phyloP scores from a whole-genome alignment of 2,113 vertebrate genomes.

The Genyomyrus donnyi region DNA sequence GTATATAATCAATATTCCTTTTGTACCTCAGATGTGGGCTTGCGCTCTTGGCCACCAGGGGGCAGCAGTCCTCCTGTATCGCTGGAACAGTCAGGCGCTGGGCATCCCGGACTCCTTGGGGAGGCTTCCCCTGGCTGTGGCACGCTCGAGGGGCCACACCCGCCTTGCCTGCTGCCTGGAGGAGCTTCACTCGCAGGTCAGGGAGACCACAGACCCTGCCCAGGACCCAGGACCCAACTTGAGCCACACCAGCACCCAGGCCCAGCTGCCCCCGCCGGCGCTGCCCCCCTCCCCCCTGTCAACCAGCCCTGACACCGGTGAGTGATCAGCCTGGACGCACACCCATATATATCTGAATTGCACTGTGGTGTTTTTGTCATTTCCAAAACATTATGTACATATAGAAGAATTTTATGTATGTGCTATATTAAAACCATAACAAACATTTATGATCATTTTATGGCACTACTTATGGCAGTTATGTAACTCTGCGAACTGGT shows the following conservation, averaged over 20 bases:
- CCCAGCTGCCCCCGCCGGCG: slow-evolving; percentile 6
- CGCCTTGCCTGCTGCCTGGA: slow-evolving; percentile 71
- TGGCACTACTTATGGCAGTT: background rate
- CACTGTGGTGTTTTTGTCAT: background rate
- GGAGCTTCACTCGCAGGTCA: slow-evolving; percentile 65
- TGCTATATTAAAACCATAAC: background rate
- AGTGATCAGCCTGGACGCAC: background rate
- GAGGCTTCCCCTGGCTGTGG: slow-evolving; percentile 74
- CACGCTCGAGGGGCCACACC: slow-evolving; percentile 75
- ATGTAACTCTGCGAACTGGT: background rate
- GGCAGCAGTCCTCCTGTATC: slow-evolving; percentile 72
- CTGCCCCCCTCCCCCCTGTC: slow-evolving; percentile 60
- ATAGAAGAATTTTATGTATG: background rate
- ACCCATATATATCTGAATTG: background rate
- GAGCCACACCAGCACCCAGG: slow-evolving; percentile 21
- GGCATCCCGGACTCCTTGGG: slow-evolving; percentile 79
- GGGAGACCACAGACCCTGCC: slow-evolving; percentile 15
- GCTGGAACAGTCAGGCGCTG: slow-evolving; percentile 70
- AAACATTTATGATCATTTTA: background rate
- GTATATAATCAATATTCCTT: background rate
- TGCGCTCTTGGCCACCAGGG: slow-evolving; percentile 79
- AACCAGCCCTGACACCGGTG: slow-evolving; percentile 78
- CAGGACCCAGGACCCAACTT: background rate
- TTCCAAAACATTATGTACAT: background rate
- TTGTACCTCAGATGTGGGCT: slow-evolving; percentile 73